Evolutionary conservation across 1,140 invertebrate species (phyloP), one percentile per base, ranked within the genome.

Genomic region (Agrilus planipennis): DNA sequence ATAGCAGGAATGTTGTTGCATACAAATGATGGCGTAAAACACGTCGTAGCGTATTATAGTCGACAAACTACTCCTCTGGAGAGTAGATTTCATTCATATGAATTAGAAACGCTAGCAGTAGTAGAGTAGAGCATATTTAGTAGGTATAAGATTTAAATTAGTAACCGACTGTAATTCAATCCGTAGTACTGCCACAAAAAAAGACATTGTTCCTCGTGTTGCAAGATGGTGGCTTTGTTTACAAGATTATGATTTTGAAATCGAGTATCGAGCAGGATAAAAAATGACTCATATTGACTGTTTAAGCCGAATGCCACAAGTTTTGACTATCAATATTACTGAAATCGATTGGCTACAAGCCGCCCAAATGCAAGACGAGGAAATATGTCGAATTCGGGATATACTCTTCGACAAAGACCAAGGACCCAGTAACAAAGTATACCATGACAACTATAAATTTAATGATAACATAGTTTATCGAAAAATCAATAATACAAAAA

Each of bases 51-150:
- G 27, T 70, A 68, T 51, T 61, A 61, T 15, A 62, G 60, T 15
- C 47, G 58, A 19, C 44, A 44, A 19, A 45, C 67, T 4, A 45
- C 40, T 4, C 31, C 39, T 17, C 44, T 47, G 18, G 69, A 75
- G 51, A 46, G 34, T n/a, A 54, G 62, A n/a, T 69, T 64, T 39
- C 48, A 53, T 10, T 55, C 53, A 16, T 61, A 57, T 11, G 65
- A 71, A 43, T 43, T 63, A 20, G 67, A 71, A 54, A 58, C 55
- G 7, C 39, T 72, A 1, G 64, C 65, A 3, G 51, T 71, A n/a
- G 52, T 71, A 2, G 28, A 70, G 69, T 46, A 42, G 55, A 6
- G 44, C 58, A 21, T 73, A 64, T 52, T 47, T 73, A 10, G n/a
- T n/a, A n/a, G n/a, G n/a, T n/a, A n/a, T n/a, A n/a, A n/a, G n/a